Conservation (phyloP, 2,113 vertebrate species). For the Microcebus griseorufus region DNA sequence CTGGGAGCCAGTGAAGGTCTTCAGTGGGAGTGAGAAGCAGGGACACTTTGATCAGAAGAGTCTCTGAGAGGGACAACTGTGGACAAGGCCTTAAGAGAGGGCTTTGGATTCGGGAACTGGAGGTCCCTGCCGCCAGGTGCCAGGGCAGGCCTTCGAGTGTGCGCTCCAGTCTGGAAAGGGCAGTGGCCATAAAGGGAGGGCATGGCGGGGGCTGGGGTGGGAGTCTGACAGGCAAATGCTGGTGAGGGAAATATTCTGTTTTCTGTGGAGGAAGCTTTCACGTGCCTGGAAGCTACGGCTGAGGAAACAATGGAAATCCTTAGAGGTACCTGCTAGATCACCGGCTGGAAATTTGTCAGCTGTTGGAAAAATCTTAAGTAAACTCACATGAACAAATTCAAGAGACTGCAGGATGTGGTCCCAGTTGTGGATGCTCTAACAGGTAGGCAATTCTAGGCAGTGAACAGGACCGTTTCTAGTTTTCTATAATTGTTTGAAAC, state of each 20-base stretch:
- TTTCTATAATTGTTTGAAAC: conserved; percentile 25
- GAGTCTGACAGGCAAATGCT: not conserved
- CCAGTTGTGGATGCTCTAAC: not conserved
- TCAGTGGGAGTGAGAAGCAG: too few relatives aligned
- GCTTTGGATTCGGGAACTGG: not conserved
- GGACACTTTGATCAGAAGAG: not conserved
- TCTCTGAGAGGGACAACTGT: not conserved
- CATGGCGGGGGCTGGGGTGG: not conserved
- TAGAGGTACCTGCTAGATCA: not conserved
- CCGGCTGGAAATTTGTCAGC: conserved; percentile 21
- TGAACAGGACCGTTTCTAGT: not conserved
- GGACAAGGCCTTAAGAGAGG: not conserved
- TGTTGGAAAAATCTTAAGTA: conserved; percentile 41
- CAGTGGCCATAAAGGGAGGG: not conserved
- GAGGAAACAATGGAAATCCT: conserved; percentile 24
- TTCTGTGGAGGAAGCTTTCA: not conserved
- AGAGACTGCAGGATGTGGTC: not conserved
- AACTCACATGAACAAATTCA: conserved; percentile 21
- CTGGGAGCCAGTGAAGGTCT: not conserved
- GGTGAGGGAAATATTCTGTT: not conserved
- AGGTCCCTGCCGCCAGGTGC: not conserved
- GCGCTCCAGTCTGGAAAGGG: not conserved
- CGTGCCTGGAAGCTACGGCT: not conserved
- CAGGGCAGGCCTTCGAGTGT: not conserved
- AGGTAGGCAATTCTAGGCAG: not conserved